These are phyloP conservation scores for Oreochromis aureus DNA, from an alignment of 2,113 vertebrate genomes.

Conservation along the genomic window DNA sequence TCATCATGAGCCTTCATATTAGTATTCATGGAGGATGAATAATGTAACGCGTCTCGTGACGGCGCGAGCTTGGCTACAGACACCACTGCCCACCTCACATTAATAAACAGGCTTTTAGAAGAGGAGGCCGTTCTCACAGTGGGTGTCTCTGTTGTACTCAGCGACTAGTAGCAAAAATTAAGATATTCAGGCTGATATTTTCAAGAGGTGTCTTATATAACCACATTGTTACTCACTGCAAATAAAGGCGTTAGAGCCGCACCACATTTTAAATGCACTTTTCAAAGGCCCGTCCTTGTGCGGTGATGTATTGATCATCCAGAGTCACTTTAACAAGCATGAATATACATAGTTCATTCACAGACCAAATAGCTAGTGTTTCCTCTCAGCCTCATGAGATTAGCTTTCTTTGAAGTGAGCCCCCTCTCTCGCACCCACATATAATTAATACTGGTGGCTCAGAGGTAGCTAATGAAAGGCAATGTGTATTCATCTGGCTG, in stretches of 20 bases:
- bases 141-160: neutral
- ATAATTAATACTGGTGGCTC: constrained; percentile 56
- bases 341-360: constrained; percentile 3
- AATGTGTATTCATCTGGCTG: constrained; percentile 24
- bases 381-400: constrained; percentile 8
- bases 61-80: neutral
- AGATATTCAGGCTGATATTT: neutral
- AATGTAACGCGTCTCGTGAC: constrained; percentile 20
- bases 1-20: constrained; percentile 7
- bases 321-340: neutral
- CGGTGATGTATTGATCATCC: constrained; percentile 9
- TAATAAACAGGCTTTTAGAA: constrained; percentile 20
- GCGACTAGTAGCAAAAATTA: neutral
- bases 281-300: neutral
- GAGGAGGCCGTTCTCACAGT: neutral
- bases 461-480: constrained; percentile 56
- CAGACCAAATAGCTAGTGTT: constrained; percentile 9
- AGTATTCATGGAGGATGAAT: constrained; percentile 14
- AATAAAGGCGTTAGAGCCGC: neutral
- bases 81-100: neutral
- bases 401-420: constrained; percentile 42
- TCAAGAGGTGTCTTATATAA: neutral
- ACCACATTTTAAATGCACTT: neutral
- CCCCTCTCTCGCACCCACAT: neutral
- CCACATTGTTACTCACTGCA: neutral